phyloP scores from a whole-genome alignment of 2,797 vertebrate genomes.

The Chelonia mydas region DNA sequence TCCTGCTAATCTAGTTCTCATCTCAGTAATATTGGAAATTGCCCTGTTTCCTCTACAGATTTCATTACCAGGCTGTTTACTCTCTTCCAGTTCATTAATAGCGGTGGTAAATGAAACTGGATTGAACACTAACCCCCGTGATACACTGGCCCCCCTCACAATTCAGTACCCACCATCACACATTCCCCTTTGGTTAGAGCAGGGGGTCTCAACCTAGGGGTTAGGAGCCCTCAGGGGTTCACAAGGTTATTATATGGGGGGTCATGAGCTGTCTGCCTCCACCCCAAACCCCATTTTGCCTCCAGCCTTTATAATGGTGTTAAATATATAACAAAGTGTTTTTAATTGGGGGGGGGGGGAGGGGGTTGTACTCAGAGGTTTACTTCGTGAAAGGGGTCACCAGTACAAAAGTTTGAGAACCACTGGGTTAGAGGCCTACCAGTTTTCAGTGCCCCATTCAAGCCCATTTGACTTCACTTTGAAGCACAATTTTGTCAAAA shows the following conservation, averaged over 20 bases:
- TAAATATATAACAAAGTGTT: too few species aligned
- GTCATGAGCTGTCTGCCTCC: too few species aligned
- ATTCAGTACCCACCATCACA: neutral
- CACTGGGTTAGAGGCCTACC: fast-evolving
- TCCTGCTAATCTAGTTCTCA: fast-evolving
- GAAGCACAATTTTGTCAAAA: neutral
- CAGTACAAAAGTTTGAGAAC: too few species aligned
- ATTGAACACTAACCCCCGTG: neutral
- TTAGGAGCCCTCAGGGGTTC: too few species aligned
- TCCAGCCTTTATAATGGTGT: too few species aligned
- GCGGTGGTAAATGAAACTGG: neutral
- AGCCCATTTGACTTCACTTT: fast-evolving
- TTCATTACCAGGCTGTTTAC: neutral
- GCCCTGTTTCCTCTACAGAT: neutral
- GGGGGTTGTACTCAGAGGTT: too few species aligned
- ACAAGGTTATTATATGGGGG: too few species aligned
- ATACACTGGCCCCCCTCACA: neutral
- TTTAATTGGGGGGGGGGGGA: too few species aligned
- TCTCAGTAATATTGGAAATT: fast-evolving
- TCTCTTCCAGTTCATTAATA: fast-evolving
- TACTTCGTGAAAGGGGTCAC: too few species aligned
- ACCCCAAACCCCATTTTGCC: too few species aligned
- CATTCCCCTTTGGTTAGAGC: fast-evolving
- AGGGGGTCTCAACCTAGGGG: too few species aligned
- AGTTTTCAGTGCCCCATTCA: fast-evolving